Conservation (phyloP, 1,140 invertebrate genomes). For the Drosophila melanogaster region DNA sequence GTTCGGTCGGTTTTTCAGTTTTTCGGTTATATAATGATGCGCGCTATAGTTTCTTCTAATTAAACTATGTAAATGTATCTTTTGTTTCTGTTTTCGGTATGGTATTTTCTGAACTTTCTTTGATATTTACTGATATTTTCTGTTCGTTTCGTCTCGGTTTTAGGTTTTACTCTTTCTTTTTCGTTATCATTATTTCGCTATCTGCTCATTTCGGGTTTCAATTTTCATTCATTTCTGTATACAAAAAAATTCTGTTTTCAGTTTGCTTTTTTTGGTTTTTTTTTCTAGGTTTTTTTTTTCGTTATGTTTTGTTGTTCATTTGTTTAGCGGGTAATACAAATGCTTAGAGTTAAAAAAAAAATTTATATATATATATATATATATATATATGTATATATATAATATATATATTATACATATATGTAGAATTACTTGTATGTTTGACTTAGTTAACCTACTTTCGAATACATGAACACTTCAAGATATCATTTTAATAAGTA, state of each 20-base stretch:
- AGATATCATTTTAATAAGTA: conserved; percentile 81
- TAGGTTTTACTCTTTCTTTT: conserved; percentile 20
- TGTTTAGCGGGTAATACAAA: conserved; percentile 77
- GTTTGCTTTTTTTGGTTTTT: conserved; percentile 36
- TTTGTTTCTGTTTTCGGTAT: conserved; percentile 48
- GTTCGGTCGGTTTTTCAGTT: conserved; percentile 25
- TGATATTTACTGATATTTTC: conserved; percentile 79
- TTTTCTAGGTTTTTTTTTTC: conserved; percentile 32
- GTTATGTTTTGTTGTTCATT: conserved; percentile 41
- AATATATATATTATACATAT: conserved; percentile 47
- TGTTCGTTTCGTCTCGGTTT: conserved; percentile 54
- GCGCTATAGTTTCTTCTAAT: conserved; percentile 64
- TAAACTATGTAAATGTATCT: conserved; percentile 60
- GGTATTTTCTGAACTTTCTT: conserved; percentile 63
- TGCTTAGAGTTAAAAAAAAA: conserved; percentile 75
- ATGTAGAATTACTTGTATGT: conserved; percentile 69
- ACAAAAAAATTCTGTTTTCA: conserved; percentile 23
- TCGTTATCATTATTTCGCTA: conserved; percentile 21
- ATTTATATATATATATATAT: conserved; percentile 59
- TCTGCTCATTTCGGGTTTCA: conserved; percentile 35
- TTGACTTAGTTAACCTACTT: conserved; percentile 79
- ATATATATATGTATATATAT: conserved; percentile 61
- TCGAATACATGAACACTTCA: conserved; percentile 82
- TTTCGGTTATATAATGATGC: conserved; percentile 67
- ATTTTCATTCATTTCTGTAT: conserved; percentile 33